These are phyloP conservation scores for Bombus vancouverensis DNA, from an alignment of 1,140 invertebrate genomes.

Conservation along the genomic window DNA sequence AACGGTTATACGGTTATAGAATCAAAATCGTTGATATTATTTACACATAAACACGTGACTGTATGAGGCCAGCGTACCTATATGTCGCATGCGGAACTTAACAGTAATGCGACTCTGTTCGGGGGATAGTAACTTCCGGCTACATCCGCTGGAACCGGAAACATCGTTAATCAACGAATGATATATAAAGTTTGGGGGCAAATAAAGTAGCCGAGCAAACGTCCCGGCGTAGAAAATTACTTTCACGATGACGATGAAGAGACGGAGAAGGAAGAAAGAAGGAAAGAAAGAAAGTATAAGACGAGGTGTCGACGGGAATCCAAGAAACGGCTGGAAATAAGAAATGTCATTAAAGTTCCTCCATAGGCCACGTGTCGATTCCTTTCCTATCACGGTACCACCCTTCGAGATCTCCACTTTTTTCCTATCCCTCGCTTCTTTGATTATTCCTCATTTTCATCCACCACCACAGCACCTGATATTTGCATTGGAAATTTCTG, in stretches of 20 bases:
- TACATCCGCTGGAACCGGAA: not conserved
- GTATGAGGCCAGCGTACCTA: not conserved
- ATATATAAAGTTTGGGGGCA: conserved; percentile 37
- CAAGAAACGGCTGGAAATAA: conserved; percentile 57
- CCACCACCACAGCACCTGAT: not conserved
- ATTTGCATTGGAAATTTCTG: conserved; percentile 31
- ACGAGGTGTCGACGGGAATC: conserved; percentile 23
- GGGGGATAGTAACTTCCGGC: not conserved
- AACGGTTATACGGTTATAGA: too few relatives aligned
- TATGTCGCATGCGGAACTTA: not conserved
- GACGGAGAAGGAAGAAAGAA: not conserved
- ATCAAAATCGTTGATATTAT: too few relatives aligned
- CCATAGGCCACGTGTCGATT: conserved; percentile 46
- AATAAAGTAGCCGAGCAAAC: conserved; percentile 46
- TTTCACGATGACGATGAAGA: conserved; percentile 61
- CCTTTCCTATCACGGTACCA: conserved; percentile 17
- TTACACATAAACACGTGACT: not conserved
- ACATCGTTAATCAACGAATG: conserved; percentile 39
- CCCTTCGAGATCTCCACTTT: conserved; percentile 13
- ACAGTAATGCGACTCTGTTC: not conserved
- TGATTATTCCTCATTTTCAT: conserved; percentile 34
- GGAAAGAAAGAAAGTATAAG: not conserved
- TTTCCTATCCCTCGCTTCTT: not conserved
- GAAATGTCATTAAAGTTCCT: conserved; percentile 73
- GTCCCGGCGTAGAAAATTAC: conserved; percentile 70